Conservation (phyloP, 2,113 vertebrate species). For the Lichenostomus cassidix region DNA sequence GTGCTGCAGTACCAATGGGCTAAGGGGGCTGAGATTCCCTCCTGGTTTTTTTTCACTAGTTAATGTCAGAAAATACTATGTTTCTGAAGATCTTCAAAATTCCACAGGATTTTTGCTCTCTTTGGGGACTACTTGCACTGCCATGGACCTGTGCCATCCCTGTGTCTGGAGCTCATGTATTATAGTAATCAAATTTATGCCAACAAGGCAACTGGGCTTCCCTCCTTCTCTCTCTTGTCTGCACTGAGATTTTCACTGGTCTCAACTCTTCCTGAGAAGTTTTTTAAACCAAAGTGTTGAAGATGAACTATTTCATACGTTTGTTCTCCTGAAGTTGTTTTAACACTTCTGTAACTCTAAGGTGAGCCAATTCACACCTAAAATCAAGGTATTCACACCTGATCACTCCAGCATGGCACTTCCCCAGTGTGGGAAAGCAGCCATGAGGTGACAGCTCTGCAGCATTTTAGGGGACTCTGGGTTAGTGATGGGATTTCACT, state of each 20-base stretch:
- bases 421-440: not conserved
- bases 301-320: not conserved
- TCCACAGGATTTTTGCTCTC: not conserved
- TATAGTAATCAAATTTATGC: accelerated
- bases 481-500: not conserved
- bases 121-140: accelerated
- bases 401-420: not conserved
- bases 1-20: not conserved
- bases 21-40: not conserved
- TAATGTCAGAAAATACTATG: not conserved
- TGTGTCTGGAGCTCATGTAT: not conserved
- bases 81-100: not conserved
- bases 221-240: not conserved
- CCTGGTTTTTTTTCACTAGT: accelerated
- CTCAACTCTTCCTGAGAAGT: not conserved
- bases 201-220: not conserved
- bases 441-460: not conserved
- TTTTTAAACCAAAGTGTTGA: not conserved
- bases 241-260: not conserved
- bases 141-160: accelerated
- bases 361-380: not conserved
- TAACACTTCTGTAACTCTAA: not conserved
- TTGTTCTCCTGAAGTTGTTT: not conserved
- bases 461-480: not conserved
- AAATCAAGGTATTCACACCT: not conserved